Evolutionary conservation across 2,888 invertebrate genomes (phyloP).

Genomic region (Leptinotarsa juncta): DNA sequence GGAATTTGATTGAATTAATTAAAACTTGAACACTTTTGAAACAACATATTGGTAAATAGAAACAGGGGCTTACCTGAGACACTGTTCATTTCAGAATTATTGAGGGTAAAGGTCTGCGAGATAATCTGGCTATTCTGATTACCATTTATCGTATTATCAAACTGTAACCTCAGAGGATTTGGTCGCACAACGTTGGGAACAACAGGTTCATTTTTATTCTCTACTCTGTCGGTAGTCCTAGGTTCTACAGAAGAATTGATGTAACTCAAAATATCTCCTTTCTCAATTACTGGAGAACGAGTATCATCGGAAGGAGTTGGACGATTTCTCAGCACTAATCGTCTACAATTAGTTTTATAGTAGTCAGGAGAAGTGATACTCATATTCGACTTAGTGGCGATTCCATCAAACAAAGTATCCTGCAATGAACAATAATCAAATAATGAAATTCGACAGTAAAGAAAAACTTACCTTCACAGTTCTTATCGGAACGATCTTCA

Average conservation of each 20-base stretch:
- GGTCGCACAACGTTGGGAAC: conserved; percentile 29
- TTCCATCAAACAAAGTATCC: conserved; percentile 84
- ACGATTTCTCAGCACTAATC: conserved; percentile 48
- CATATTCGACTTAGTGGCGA: conserved; percentile 39
- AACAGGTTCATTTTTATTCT: conserved; percentile 26
- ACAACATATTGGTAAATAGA: background rate
- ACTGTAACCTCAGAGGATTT: conserved; percentile 45
- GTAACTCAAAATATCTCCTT: conserved; percentile 47
- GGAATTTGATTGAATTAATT: too few relatives aligned
- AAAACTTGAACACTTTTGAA: too few relatives aligned
- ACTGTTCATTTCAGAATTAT: conserved; percentile 39
- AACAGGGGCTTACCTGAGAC: conserved; percentile 28
- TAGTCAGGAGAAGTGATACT: conserved; percentile 45
- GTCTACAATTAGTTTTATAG: conserved; percentile 48
- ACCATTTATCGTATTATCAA: conserved; percentile 43
- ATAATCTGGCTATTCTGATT: conserved; percentile 34
- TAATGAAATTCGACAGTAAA: background rate
- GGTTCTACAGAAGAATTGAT: conserved; percentile 39
- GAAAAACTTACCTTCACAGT: conserved; percentile 48
- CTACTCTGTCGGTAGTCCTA: conserved; percentile 29
- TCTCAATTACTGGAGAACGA: conserved; percentile 38
- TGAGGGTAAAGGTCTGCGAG: conserved; percentile 42
- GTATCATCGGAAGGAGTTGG: conserved; percentile 34
- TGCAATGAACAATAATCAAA: conserved; percentile 54
- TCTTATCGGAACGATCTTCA: conserved; percentile 55